Percentiles rank a stretch among this genome's conserved stretches.
Evolutionary conservation across 2,113 vertebrate genomes (phyloP).

Genomic region (Bagarius yarrelli): DNA sequence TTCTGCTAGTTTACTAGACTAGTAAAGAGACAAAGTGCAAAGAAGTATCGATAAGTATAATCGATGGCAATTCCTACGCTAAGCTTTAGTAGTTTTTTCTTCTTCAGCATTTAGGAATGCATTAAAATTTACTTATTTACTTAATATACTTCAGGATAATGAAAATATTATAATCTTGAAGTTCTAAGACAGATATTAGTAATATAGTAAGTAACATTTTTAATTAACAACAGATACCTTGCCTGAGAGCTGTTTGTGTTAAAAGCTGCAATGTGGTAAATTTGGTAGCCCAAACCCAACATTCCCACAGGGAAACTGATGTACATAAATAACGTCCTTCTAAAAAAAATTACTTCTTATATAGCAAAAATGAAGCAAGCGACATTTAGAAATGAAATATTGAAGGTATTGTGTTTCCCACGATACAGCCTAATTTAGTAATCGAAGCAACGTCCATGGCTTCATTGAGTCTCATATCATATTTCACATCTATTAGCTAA

Average conservation of each 20-base stretch:
- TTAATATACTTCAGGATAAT: no score
- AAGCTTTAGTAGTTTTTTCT: no score
- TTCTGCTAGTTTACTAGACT: not conserved
- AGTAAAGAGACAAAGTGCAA: not conserved
- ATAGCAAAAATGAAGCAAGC: conserved; percentile 35
- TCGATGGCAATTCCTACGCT: no score
- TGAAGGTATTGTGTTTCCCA: conserved; percentile 17
- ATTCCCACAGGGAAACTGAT: not conserved
- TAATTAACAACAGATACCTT: conserved; percentile 11
- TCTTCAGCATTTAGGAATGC: not conserved
- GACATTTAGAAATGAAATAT: conserved; percentile 16
- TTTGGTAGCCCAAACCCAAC: conserved; percentile 7
- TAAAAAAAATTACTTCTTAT: conserved; percentile 18
- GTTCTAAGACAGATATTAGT: no score
- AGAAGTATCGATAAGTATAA: no score
- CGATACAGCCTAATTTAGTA: conserved; percentile 18
- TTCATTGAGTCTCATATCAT: conserved; percentile 15
- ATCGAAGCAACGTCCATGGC: conserved; percentile 14
- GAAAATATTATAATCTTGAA: no score
- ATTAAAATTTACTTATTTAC: not conserved
- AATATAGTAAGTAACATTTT: conserved; percentile 8
- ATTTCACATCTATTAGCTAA: conserved; percentile 8
- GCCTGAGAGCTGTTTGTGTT: conserved; percentile 25
- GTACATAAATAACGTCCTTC: conserved; percentile 14
- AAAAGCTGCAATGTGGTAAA: not conserved